Base-by-base conservation (phyloP, 2,888 invertebrate genomes). In the Podabrus alpinus region DNA sequence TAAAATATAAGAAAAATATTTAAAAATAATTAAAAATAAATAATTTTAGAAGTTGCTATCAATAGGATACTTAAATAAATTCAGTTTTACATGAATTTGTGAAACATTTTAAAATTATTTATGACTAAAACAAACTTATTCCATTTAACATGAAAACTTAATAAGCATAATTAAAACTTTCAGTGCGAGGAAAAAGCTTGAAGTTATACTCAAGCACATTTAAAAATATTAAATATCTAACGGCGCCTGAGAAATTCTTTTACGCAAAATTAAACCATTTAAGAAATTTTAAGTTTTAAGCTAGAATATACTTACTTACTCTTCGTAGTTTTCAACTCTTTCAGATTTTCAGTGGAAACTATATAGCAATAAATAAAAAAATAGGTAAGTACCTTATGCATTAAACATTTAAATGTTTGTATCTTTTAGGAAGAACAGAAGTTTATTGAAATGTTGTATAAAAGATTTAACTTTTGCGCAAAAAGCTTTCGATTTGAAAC, bases 111-210 rank as follows among this genome's bases (percentile, higher is more conserved):
- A 74, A 81, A 80, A 79, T 80, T 83, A 83, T 83, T 83, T 83
- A 81, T 79, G 80, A 75, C 77, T 81, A 77, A 80, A 81, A 81
- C 79, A 83, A 83, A 84, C 83, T 84, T 83, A 82, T 83, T 83
- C 81, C 83, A 83, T 83, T 83, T 83, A 84, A 83, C 83, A 81
- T 79, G 82, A 78, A 79, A 84, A 83, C 82, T 83, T 83, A 83
- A 83, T 83, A 82, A 82, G 82, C 82, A 80, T 84, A 84, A 84
- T 84, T 84, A 84, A 83, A 83, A 84, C 81, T 83, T 83, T 80
- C 79, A 81, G 80, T 80, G 79, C 78, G 72, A 77, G 75, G 76
- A 79, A 77, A 79, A 78, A 79, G 79, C 75, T 78, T 78, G 78
- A 80, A 80, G 79, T 79, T 80, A 80, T 81, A 81, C 79, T 74